Evolutionary conservation across 2,888 invertebrate genomes (phyloP), one percentile per base, ranked within the genome.

Genomic region (Aphrophora alni): DNA sequence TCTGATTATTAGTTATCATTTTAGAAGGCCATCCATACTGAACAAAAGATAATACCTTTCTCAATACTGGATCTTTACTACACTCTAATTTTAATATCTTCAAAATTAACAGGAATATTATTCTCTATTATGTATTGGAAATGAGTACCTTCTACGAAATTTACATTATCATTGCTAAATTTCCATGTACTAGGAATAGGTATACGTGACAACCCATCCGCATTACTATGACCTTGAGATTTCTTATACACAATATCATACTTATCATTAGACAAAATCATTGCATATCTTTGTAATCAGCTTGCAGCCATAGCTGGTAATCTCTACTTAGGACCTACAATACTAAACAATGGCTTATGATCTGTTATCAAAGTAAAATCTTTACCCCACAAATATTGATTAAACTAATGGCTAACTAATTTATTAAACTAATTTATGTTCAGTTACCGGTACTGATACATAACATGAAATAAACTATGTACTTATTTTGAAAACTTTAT

Each of bases 61-160:
- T n/a, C n/a, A n/a, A n/a, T n/a, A n/a, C n/a, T n/a, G n/a, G n/a
- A n/a, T n/a, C n/a, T n/a, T n/a, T n/a, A n/a, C n/a, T n/a, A n/a
- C n/a, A n/a, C n/a, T 71, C 38, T 24, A 12, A 21, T 72, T 71
- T 78, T 21, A n/a, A 78, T 26, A 78, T 71, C 38, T 21, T 33
- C 12, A 33, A 78, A 78, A 78, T 78, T 38, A 10, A 78, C 0
- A 24, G 72, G 78, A 8, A 78, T 78, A n/a, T 72, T 38, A 33
- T 33, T 38, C 38, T 78, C 75, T 12, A 24, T 25, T 17, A 72
- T n/a, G 5, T n/a, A 78, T 17, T 78, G 71, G 8, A 78, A 78
- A 44, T 71, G 71, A 10, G 72, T 72, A 38, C 78, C 78, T 21
- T 25, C 25, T 72, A 25, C 38, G 12, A 38, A 17, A 44, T 3